phyloP scores from a whole-genome alignment of 2,113 vertebrate species.

The Tupaia tana region DNA sequence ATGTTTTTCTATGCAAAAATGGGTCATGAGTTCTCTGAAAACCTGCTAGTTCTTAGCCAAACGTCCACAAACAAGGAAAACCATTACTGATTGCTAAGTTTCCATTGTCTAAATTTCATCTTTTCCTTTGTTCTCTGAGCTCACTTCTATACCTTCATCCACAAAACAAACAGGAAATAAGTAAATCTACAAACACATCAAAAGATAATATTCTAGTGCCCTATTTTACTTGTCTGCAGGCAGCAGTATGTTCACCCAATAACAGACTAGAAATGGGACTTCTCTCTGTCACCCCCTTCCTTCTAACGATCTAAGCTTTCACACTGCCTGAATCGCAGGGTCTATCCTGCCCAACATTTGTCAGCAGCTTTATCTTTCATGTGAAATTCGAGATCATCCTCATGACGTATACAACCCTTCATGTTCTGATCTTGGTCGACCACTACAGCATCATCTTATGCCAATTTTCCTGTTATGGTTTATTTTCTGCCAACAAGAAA shows the following conservation, averaged over 20 bases:
- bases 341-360: not conserved
- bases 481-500: not conserved
- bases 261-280: not conserved
- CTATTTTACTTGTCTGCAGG: not conserved
- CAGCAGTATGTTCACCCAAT: not conserved
- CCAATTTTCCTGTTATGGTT: not conserved
- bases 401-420: not conserved
- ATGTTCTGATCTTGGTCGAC: not conserved
- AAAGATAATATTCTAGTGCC: not conserved
- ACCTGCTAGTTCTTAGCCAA: not conserved
- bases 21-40: no score
- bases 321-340: not conserved
- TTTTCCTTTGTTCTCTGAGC: not conserved
- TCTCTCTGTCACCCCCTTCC: not conserved
- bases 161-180: not conserved
- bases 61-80: not conserved
- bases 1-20: no score
- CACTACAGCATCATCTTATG: not conserved
- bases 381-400: not conserved
- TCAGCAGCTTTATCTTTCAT: not conserved
- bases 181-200: not conserved
- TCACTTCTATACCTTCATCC: not conserved
- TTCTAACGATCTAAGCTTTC: not conserved
- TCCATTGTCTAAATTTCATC: not conserved
- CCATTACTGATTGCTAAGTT: not conserved